Percentiles rank a stretch among this genome's conserved stretches.
phyloP scores from a whole-genome alignment of 1,140 invertebrate genomes.

The Spodoptera frugiperda region DNA sequence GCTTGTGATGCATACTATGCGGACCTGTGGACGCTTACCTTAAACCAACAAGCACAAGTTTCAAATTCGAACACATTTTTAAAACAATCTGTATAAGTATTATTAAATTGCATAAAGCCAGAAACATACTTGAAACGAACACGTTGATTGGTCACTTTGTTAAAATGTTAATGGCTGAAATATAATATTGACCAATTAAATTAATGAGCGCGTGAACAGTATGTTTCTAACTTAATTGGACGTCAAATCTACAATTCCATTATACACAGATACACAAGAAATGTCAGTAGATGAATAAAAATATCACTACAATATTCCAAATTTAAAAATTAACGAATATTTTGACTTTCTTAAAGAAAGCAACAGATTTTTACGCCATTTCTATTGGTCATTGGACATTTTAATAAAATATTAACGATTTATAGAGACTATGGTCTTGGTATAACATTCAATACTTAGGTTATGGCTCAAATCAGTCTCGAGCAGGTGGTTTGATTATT shows the following conservation, averaged over 20 bases:
- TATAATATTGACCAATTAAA: too few species aligned
- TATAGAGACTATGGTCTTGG: conserved; percentile 40
- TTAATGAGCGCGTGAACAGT: too few species aligned
- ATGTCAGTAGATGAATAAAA: conserved; percentile 19
- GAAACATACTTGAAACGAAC: too few species aligned
- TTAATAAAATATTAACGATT: conserved; percentile 37
- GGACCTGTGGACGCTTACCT: too few species aligned
- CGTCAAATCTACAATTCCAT: conserved; percentile 46
- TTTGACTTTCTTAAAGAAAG: conserved; percentile 1
- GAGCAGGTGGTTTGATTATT: conserved; percentile 62
- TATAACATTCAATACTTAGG: conserved; percentile 58
- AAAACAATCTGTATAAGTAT: conserved; percentile 22
- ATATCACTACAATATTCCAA: not conserved
- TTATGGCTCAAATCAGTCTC: conserved; percentile 78
- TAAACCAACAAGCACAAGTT: too few species aligned
- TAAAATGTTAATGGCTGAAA: too few species aligned
- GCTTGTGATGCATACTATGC: too few species aligned
- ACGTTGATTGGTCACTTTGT: too few species aligned
- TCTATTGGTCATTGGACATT: conserved; percentile 23
- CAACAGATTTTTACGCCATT: conserved; percentile 31
- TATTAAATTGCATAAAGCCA: conserved; percentile 7
- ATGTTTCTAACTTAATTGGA: conserved; percentile 14
- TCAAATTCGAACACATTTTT: too few species aligned
- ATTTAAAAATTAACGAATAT: not conserved
- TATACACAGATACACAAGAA: conserved; percentile 24